These are phyloP conservation scores for Itoplectis maculator DNA, from an alignment of 2,888 invertebrate species.

Conservation along the genomic window DNA sequence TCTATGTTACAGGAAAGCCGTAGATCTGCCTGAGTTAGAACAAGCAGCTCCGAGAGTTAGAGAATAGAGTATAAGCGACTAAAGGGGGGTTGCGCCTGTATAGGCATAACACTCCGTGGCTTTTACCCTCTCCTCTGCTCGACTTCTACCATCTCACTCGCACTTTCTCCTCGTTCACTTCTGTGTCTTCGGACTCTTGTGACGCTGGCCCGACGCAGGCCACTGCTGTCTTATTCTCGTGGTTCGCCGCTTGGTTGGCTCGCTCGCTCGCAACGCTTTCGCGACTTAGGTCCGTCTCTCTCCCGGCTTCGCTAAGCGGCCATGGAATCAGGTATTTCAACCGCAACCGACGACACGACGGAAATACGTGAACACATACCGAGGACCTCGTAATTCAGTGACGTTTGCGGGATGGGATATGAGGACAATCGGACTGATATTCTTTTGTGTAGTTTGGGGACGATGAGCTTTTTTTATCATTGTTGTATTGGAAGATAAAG, in stretches of 20 bases:
- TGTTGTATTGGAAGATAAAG: no score
- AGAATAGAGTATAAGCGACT: conserved; percentile 53
- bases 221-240: conserved; percentile 42
- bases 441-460: no score
- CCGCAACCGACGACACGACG: conserved; percentile 50
- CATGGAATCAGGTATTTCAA: conserved; percentile 58
- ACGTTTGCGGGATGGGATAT: conserved; percentile 5
- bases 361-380: conserved; percentile 58
- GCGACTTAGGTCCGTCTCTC: conserved; percentile 9
- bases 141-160: conserved; percentile 12
- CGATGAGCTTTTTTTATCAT: no score
- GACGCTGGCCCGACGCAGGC: conserved; percentile 6
- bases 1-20: conserved; percentile 75
- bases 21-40: conserved; percentile 74
- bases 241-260: conserved; percentile 41
- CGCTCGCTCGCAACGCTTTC: no score
- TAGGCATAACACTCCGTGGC: conserved; percentile 22
- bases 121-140: conserved; percentile 12
- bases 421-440: not conserved
- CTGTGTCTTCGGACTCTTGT: not conserved
- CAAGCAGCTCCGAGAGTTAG: conserved; percentile 64
- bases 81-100: conserved; percentile 38
- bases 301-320: conserved; percentile 30
- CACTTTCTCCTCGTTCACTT: conserved; percentile 1
- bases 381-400: conserved; percentile 56